Percentiles rank a stretch among this genome's conserved stretches.
Conservation (phyloP, 2,797 vertebrate genomes). For the Gila robusta region DNA sequence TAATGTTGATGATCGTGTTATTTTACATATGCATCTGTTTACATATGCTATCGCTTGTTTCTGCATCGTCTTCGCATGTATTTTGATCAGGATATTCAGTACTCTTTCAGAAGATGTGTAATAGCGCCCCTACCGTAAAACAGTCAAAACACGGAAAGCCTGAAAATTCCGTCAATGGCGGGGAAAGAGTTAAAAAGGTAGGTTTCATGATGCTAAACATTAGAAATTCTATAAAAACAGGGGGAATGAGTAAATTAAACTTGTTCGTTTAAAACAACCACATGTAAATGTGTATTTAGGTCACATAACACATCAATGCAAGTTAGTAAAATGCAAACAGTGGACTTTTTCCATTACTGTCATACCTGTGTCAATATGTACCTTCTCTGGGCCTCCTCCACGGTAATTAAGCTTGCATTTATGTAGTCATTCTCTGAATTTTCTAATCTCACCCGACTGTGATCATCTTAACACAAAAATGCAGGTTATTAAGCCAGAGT, state of each 20-base stretch:
- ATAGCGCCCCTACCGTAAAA: too few relatives aligned
- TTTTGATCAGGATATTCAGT: too few relatives aligned
- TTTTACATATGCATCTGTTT: too few relatives aligned
- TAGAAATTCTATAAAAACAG: neutral
- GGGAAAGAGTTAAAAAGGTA: neutral
- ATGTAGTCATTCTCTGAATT: slow-evolving; percentile 97
- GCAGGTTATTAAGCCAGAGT: neutral
- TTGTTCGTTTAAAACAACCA: neutral
- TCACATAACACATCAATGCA: neutral
- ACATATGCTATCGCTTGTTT: too few relatives aligned
- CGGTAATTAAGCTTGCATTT: slow-evolving; percentile 92
- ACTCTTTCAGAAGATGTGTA: too few relatives aligned
- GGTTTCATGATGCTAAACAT: neutral
- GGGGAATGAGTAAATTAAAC: neutral
- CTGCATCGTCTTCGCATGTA: too few relatives aligned
- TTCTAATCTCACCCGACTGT: slow-evolving; percentile 95
- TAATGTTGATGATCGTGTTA: too few relatives aligned
- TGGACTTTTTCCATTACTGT: slow-evolving; percentile 30
- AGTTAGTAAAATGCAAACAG: slow-evolving; percentile 1
- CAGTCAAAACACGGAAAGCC: too few relatives aligned
- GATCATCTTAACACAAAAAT: slow-evolving; percentile 87
- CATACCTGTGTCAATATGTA: slow-evolving; percentile 97
- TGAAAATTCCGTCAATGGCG: too few relatives aligned
- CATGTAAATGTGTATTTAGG: slow-evolving; percentile 9
- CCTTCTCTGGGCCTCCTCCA: slow-evolving; percentile 91